Base-by-base conservation (phyloP, 2,888 invertebrate species). In the Lordiphosa andalusiaca region DNA sequence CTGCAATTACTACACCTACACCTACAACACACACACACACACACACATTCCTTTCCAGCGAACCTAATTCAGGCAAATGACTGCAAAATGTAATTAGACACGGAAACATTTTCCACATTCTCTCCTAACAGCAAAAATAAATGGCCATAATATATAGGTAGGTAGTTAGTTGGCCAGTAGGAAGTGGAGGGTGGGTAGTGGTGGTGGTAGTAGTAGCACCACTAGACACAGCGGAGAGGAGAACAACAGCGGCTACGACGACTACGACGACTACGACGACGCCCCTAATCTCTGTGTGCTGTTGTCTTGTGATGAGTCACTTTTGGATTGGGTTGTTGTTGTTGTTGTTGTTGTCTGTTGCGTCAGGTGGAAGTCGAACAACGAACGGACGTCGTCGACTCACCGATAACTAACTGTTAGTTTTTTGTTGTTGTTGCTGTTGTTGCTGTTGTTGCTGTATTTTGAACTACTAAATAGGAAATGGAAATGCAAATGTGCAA, bases 61-160 rank as follows among this genome's bases (percentile, higher is more conserved):
- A 10, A 30, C 30, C 10, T 30, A 30, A 30, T 30, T 30, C 30
- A 30, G 30, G 30, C 35, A 41, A 42, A 42, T 52, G 35, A 40
- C 42, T 37, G 36, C 40, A 13, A 44, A 67, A 47, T 68, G 68
- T 62, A 71, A 71, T 71, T 62, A 68, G 57, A 65, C 50, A 54
- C 59, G 67, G 52, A 68, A 59, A 39, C 38, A 59, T 55, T 57
- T 53, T 61, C 46, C 46, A 55, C 55, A 54, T 59, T 42, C 42
- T 19, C 35, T 41, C 48, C 37, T 30, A 48, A 50, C 40, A 51
- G 47, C 46, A 48, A 46, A 47, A 49, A 42, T 42, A 47, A 47
- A 56, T 41, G 44, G 37, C 6, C 16, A 40, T 40, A 40, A 30
- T 42, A 23, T 10, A 6, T 41, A 41, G 19, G 23, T 23, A 41